These are phyloP conservation scores for Diplogasteroides magnus DNA, from an alignment of 1,140 invertebrate genomes.

Conservation along the genomic window DNA sequence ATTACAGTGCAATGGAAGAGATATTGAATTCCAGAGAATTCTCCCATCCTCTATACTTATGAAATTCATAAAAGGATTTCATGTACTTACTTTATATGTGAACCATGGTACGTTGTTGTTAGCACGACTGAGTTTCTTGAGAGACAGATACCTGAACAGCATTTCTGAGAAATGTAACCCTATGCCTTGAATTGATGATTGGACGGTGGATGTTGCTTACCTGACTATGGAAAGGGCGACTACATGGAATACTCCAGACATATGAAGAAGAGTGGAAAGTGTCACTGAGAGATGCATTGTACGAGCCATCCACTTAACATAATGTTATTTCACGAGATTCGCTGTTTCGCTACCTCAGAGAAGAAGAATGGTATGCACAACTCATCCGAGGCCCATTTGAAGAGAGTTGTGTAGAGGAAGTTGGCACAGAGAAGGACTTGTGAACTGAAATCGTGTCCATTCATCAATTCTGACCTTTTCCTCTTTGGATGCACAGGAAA, in stretches of 20 bases:
- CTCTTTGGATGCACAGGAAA: no score
- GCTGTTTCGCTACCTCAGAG: constrained; percentile 5
- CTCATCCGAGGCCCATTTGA: constrained; percentile 38
- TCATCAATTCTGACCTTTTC: no score
- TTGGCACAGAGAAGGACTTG: constrained; percentile 39
- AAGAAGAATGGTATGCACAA: constrained; percentile 39
- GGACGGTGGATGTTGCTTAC: background rate
- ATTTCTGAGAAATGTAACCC: background rate
- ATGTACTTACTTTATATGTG: constrained; percentile 35
- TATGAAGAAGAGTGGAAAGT: constrained; percentile 43
- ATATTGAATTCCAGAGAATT: no score
- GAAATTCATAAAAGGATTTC: constrained; percentile 6
- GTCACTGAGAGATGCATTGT: constrained; percentile 42
- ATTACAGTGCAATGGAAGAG: no score
- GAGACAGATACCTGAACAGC: constrained; percentile 32
- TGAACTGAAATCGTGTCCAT: constrained; percentile 18
- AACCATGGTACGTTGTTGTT: constrained; percentile 41
- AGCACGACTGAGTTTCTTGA: constrained; percentile 25
- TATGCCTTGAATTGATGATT: background rate
- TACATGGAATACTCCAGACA: constrained; percentile 43
- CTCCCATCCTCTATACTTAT: no score
- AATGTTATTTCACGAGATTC: background rate
- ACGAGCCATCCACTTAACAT: constrained; percentile 29
- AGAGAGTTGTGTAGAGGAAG: constrained; percentile 45
- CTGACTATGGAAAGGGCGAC: constrained; percentile 45